These are phyloP conservation scores for Pheucticus melanocephalus DNA, from an alignment of 2,113 vertebrate genomes.

Conservation along the genomic window DNA sequence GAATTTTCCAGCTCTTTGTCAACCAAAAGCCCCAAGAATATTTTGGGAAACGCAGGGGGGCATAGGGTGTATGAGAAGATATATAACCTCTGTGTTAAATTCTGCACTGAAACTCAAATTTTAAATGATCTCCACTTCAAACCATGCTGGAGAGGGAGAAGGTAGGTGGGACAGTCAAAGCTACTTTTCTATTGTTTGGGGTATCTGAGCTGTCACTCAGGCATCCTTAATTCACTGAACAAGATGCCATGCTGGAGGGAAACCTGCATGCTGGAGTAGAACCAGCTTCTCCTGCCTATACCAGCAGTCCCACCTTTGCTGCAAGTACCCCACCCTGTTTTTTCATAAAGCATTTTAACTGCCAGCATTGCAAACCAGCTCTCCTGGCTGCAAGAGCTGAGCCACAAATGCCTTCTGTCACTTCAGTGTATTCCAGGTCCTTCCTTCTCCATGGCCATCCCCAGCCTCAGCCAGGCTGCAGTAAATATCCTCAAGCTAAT, in stretches of 20 bases:
- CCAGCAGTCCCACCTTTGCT: background rate
- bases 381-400: background rate
- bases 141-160: background rate
- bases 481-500: background rate
- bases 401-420: fast-evolving
- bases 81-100: background rate
- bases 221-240: background rate
- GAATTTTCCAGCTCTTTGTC: background rate
- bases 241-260: background rate
- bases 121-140: background rate
- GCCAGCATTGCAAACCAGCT: background rate
- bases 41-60: background rate
- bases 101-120: background rate
- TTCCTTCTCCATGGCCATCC: background rate
- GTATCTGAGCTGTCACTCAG: background rate
- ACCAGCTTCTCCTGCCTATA: background rate
- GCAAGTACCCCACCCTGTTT: background rate
- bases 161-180: background rate
- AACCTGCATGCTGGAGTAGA: background rate
- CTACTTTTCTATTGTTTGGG: background rate
- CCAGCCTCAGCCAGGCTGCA: background rate
- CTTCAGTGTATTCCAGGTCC: background rate
- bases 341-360: background rate
- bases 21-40: background rate
- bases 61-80: background rate